Conservation (phyloP, 92 coral and sea anemone genomes). For the Epizoanthus ramosus region DNA sequence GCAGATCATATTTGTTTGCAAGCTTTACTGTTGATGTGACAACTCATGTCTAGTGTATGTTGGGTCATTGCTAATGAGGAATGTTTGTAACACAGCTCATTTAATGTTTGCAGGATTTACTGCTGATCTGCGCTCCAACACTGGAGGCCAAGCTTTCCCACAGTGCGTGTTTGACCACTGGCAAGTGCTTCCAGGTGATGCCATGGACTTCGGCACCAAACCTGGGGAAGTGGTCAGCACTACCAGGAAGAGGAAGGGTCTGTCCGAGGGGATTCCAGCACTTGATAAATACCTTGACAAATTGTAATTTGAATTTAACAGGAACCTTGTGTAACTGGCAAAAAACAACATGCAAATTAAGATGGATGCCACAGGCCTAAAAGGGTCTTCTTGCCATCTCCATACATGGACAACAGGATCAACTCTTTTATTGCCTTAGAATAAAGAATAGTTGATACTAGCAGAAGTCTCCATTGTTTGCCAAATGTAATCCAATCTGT, state of each 20-base stretch:
- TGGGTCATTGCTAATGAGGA: too few relatives aligned
- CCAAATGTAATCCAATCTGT: too few relatives aligned
- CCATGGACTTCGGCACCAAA: slow-evolving; percentile 39
- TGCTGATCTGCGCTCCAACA: slow-evolving; percentile 94
- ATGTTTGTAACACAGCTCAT: neutral
- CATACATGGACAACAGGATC: neutral
- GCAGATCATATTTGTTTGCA: too few relatives aligned
- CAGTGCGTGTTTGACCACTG: slow-evolving; percentile 99
- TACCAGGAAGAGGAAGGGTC: slow-evolving; percentile 89
- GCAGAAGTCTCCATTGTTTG: neutral
- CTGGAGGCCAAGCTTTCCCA: slow-evolving; percentile 99
- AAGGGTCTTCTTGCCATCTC: neutral
- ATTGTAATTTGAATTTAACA: slow-evolving; percentile 54
- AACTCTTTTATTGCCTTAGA: neutral
- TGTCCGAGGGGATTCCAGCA: slow-evolving; percentile 70
- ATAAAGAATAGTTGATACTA: neutral
- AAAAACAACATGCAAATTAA: too few relatives aligned
- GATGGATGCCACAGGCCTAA: neutral
- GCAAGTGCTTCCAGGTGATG: slow-evolving; percentile 67
- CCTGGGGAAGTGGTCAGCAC: slow-evolving; percentile 56
- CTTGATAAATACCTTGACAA: slow-evolving; percentile 92
- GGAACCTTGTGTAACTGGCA: neutral
- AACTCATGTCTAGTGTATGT: too few relatives aligned
- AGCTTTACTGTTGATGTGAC: too few relatives aligned
- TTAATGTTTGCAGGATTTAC: slow-evolving; percentile 77